These are phyloP conservation scores for Toxonevra muliebris DNA, from an alignment of 2,888 invertebrate species.

Conservation along the genomic window DNA sequence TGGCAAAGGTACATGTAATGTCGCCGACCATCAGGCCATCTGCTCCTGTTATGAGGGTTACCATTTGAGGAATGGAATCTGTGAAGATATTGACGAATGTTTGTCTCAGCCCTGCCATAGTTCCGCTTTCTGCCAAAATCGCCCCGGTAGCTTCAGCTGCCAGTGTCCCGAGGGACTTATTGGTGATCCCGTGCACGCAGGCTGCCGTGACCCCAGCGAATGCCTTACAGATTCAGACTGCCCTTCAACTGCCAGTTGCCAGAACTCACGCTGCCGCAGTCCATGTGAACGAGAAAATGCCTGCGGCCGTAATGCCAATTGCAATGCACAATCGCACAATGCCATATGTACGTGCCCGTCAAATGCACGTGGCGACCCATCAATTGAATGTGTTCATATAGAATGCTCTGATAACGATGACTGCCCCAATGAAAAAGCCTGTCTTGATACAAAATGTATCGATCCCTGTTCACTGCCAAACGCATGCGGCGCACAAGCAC, in stretches of 20 bases:
- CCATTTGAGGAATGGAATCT: constrained; percentile 72
- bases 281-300: constrained; percentile 74
- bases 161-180: constrained; percentile 81
- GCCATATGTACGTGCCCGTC: constrained; percentile 79
- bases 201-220: constrained; percentile 84
- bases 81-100: constrained; percentile 86
- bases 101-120: constrained; percentile 78
- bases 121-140: constrained; percentile 81
- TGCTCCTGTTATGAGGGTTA: constrained; percentile 84
- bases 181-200: constrained; percentile 76
- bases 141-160: constrained; percentile 80
- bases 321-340: constrained; percentile 74
- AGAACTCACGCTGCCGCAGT: constrained; percentile 79
- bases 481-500: constrained; percentile 83
- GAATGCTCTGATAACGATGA: constrained; percentile 84
- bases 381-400: constrained; percentile 75
- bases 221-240: constrained; percentile 84
- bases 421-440: constrained; percentile 76
- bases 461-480: constrained; percentile 84
- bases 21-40: constrained; percentile 74
- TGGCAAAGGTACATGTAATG: constrained; percentile 81
- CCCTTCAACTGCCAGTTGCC: constrained; percentile 78
- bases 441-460: constrained; percentile 81
- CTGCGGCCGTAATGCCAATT: constrained; percentile 82
- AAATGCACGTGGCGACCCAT: constrained; percentile 80